Conservation (phyloP, 1,140 invertebrate species). For the Meloidogyne chitwoodi region DNA sequence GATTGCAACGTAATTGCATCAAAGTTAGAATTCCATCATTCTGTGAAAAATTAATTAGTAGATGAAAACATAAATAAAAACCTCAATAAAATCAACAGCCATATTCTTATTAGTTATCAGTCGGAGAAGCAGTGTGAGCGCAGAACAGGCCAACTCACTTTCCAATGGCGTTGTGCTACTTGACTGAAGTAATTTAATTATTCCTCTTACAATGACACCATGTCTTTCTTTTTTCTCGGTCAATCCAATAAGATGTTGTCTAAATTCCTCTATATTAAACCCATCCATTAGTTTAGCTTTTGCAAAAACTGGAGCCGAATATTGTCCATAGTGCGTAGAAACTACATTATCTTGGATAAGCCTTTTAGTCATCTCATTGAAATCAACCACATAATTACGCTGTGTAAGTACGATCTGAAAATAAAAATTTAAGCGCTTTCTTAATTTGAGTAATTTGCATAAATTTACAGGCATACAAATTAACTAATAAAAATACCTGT, state of each 20-base stretch:
- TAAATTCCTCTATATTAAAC: constrained; percentile 3
- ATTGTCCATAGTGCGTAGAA: neutral
- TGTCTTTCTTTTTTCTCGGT: neutral
- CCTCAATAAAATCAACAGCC: constrained; percentile 10
- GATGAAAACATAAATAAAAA: neutral
- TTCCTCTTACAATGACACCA: neutral
- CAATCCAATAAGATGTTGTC: neutral
- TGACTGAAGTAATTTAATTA: constrained; percentile 16
- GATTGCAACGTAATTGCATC: constrained; percentile 8
- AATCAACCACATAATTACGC: constrained; percentile 4
- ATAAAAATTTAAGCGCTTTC: neutral
- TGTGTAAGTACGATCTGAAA: constrained; percentile 5
- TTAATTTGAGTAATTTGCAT: no score
- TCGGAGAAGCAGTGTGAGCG: constrained; percentile 17
- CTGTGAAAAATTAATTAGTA: neutral
- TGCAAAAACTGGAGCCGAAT: constrained; percentile 14
- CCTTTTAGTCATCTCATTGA: constrained; percentile 16
- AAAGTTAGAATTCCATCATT: constrained; percentile 23
- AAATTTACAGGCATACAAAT: no score
- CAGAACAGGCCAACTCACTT: constrained; percentile 4
- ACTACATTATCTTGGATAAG: neutral
- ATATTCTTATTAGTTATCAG: constrained; percentile 3
- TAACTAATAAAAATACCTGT: neutral
- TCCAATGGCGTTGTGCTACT: constrained; percentile 4
- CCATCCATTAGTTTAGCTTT: constrained; percentile 15